Base-by-base conservation (phyloP, 2,888 invertebrate species). In the Arctia plantaginis region DNA sequence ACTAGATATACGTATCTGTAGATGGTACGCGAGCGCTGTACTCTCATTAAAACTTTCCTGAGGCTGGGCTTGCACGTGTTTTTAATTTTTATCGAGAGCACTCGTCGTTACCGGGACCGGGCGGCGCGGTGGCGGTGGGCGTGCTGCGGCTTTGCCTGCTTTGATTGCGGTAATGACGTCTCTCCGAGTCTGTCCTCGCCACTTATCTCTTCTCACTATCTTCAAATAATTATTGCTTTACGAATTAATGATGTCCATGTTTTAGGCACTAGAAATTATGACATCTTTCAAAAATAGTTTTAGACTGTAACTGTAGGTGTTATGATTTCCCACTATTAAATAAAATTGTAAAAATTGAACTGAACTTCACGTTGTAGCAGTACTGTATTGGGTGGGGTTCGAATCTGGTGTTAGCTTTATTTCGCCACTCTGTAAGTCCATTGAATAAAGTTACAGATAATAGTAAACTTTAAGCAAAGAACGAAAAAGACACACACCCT, bases 51-150 rank as follows among this genome's bases (percentile, higher is more conserved):
- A 95, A 95, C 92, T 95, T 95, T 95, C 95, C 95, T 95, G 93
- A 92, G 94, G 91, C 93, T 92, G 93, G 92, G 93, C 92, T 91
- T 94, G 95, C 95, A 95, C 95, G 95, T 95, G 95, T 95, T 95
- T 95, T 95, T 95, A 95, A 95, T 95, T 95, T 95, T 95, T 95
- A 95, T 95, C 95, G 95, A 95, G 95, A 95, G 95, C 93, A 88
- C 95, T 95, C 92, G 89, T 94, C 93, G 94, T 94, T 94, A 93
- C 92, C 89, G 88, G 90, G 79, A 77, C 76, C 78, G 86, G 87
- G 71, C 64, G 66, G 62, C 59, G 70, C 66, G 69, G 59, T 41
- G 74, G 74, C 20, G 59, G 44, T 33, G 82, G 86, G 82, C 88
- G 88, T 88, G 88, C 90, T 90, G 92, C 90, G 92, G 93, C 90